Conservation (phyloP, 2,888 invertebrate genomes). For the Byasa hedistus region DNA sequence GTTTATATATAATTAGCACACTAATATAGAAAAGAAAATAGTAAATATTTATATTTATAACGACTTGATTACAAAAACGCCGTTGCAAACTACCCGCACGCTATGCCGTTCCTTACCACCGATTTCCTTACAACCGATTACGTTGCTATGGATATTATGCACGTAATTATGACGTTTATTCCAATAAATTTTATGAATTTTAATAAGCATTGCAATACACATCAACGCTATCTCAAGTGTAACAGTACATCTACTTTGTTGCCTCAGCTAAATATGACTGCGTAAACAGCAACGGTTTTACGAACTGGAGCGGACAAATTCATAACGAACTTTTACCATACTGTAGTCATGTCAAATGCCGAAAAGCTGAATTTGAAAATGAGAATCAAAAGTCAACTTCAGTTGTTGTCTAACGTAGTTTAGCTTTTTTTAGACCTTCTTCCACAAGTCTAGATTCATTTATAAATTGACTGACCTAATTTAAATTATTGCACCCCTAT, state of each 20-base stretch:
- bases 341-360: too few relatives aligned
- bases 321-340: constrained; percentile 5
- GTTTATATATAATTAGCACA: too few relatives aligned
- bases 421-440: too few relatives aligned
- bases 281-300: constrained; percentile 15
- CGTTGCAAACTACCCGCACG: constrained; percentile 20
- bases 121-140: constrained; percentile 24
- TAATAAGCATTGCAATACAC: constrained; percentile 20
- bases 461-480: too few relatives aligned
- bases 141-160: constrained; percentile 20
- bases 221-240: constrained; percentile 8
- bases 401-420: too few relatives aligned
- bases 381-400: too few relatives aligned
- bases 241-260: constrained; percentile 26
- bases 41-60: neutral
- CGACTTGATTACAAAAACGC: constrained; percentile 21
- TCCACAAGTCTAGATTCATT: too few relatives aligned
- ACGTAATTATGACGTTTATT: constrained; percentile 25
- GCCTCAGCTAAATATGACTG: neutral
- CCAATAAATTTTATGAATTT: constrained; percentile 30
- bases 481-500: too few relatives aligned
- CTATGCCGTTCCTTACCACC: constrained; percentile 15
- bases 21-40: neutral
- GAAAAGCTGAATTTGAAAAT: too few relatives aligned
- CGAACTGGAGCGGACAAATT: constrained; percentile 6